These are phyloP conservation scores for Trachelus iudaicus DNA, from an alignment of 2,888 invertebrate species.

Conservation along the genomic window DNA sequence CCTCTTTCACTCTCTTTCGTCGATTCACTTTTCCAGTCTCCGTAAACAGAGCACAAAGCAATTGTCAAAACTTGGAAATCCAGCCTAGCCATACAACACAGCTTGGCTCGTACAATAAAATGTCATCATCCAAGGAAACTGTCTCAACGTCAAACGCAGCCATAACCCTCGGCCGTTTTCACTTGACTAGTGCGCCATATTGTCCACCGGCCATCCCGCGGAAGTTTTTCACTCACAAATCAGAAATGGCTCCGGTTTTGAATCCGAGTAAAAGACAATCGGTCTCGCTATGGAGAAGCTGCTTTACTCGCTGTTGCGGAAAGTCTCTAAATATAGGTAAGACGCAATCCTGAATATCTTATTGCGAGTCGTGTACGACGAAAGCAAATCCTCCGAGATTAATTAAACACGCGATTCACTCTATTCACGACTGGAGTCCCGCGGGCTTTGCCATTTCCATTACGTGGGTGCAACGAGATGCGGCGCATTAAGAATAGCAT, in stretches of 20 bases:
- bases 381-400: not conserved
- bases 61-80: not conserved
- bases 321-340: not conserved
- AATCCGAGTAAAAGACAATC: not conserved
- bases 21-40: not conserved
- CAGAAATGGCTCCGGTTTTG: not conserved
- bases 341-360: not conserved
- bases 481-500: not conserved
- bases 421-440: not conserved
- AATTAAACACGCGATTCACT: not conserved
- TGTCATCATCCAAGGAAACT: not conserved
- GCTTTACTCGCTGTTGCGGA: not conserved
- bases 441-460: not conserved
- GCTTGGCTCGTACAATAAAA: not conserved
- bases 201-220: not conserved
- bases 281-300: not conserved
- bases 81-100: no score
- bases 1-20: not conserved
- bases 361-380: not conserved
- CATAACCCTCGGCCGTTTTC: not conserved
- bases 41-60: not conserved
- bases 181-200: not conserved
- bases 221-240: not conserved
- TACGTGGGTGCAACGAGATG: not conserved
- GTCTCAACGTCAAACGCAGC: not conserved